Conservation (phyloP, 2,113 vertebrate species). For the Pomatorhinus ruficollis region DNA sequence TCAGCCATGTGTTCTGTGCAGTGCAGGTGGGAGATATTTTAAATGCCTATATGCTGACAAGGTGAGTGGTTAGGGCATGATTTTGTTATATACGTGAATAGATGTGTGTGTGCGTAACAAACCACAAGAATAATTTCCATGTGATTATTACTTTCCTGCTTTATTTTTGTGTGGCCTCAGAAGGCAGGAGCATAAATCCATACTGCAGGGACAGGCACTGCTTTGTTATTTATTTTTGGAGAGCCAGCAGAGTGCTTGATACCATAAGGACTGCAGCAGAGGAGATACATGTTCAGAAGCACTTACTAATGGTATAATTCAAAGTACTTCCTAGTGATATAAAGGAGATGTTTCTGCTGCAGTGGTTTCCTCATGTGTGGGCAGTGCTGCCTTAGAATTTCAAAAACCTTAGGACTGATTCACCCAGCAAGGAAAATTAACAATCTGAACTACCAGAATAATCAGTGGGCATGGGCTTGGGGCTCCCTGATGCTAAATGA, state of each 20-base stretch:
- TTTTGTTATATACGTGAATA: background rate
- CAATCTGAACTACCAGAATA: background rate
- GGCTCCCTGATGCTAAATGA: background rate
- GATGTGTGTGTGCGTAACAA: background rate
- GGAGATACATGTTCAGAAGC: background rate
- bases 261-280: background rate
- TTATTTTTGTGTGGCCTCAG: background rate
- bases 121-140: background rate
- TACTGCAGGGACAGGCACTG: background rate
- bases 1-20: conserved; percentile 7
- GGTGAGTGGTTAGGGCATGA: conserved; percentile 45
- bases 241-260: background rate
- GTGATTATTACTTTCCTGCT: background rate
- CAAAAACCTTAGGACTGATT: background rate
- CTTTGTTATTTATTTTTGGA: background rate
- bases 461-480: background rate
- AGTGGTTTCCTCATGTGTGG: background rate
- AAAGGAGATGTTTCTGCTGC: background rate
- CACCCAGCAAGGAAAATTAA: background rate
- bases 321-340: background rate
- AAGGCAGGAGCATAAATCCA: background rate
- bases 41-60: conserved; percentile 15
- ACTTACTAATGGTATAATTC: background rate
- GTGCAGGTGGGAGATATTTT: conserved; percentile 47
- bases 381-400: background rate